Conservation (phyloP, 2,113 vertebrate species). For the Oreocharis arfaki region DNA sequence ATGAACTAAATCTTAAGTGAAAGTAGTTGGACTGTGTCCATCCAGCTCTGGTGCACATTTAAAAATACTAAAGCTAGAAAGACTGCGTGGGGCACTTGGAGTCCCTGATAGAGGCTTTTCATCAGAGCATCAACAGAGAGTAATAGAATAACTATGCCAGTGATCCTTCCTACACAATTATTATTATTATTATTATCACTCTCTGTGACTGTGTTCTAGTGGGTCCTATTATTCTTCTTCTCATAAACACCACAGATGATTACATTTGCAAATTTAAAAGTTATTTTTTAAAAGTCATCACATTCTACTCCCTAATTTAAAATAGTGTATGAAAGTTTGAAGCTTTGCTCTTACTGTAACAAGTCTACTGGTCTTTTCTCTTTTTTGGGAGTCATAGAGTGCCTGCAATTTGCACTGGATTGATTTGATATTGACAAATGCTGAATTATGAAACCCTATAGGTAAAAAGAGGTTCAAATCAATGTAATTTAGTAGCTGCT, state of each 20-base stretch:
- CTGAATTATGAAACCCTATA: conserved; percentile 63
- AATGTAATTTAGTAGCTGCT: conserved; percentile 57
- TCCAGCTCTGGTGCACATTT: not conserved
- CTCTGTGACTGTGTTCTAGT: not conserved
- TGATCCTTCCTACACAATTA: not conserved
- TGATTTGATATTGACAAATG: conserved; percentile 60
- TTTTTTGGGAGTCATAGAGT: not conserved
- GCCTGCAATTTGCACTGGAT: conserved; percentile 37
- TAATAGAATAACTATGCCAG: not conserved
- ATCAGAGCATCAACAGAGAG: not conserved
- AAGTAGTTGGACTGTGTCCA: not conserved
- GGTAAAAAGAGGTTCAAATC: conserved; percentile 56
- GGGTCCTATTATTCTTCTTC: not conserved
- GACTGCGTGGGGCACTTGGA: rapidly evolving
- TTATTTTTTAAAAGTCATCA: not conserved
- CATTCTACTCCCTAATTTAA: not conserved
- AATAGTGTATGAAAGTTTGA: not conserved
- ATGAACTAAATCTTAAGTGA: not conserved
- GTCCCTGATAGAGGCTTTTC: not conserved
- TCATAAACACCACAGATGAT: not conserved
- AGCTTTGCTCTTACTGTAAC: not conserved
- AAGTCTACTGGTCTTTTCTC: not conserved
- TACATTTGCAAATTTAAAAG: not conserved
- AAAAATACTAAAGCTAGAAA: not conserved
- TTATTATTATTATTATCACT: not conserved